These are phyloP conservation scores for Anseranas semipalmata DNA, from an alignment of 2,113 vertebrate genomes.

Conservation along the genomic window DNA sequence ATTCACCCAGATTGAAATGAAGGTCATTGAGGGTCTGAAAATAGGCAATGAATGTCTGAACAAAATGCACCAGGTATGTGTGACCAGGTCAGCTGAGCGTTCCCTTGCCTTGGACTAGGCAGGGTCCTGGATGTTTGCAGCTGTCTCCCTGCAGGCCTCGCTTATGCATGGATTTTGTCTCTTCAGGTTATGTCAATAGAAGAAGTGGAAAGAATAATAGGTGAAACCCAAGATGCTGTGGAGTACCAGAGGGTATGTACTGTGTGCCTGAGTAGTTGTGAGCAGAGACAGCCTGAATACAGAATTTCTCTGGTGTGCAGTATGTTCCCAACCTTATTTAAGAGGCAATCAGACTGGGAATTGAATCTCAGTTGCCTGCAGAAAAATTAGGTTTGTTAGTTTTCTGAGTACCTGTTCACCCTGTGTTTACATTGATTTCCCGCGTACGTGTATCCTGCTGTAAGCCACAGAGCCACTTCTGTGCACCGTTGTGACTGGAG, in stretches of 20 bases:
- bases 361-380: not conserved
- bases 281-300: rapidly evolving
- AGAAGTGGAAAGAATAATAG: conserved; percentile 95
- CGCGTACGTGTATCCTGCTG: rapidly evolving
- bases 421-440: rapidly evolving
- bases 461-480: not conserved
- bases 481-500: rapidly evolving
- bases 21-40: conserved; percentile 92
- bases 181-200: conserved; percentile 92
- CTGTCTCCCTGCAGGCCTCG: not conserved
- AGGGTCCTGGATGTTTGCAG: not conserved
- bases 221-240: conserved; percentile 93
- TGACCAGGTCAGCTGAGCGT: rapidly evolving
- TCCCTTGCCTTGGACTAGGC: rapidly evolving
- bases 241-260: conserved; percentile 91
- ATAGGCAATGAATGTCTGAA: conserved; percentile 93
- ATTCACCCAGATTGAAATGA: conserved; percentile 94
- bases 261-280: rapidly evolving
- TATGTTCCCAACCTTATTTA: rapidly evolving
- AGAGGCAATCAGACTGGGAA: rapidly evolving
- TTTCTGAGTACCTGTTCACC: not conserved
- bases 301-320: rapidly evolving
- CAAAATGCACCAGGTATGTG: conserved; percentile 95
- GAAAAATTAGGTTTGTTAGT: not conserved
- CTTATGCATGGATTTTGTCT: not conserved